These are phyloP conservation scores for Neosilurus hyrtlii DNA, from an alignment of 2,797 vertebrate species.

Conservation along the genomic window DNA sequence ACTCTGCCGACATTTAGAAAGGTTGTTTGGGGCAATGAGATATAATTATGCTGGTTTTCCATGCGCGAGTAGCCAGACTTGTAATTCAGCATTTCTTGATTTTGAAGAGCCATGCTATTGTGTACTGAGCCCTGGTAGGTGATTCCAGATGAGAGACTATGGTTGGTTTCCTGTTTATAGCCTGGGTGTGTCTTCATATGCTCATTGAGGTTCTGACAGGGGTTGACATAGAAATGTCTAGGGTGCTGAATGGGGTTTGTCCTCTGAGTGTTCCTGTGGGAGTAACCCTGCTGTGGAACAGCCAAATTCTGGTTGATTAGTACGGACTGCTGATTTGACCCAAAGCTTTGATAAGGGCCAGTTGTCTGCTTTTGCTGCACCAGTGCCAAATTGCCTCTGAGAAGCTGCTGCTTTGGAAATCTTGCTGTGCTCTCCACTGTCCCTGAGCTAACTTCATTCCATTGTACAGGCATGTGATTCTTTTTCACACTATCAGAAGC, in stretches of 20 bases:
- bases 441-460: conserved; percentile 98
- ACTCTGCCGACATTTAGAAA: conserved; percentile 65
- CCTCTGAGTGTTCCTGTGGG: conserved; percentile 71
- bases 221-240: conserved; percentile 70
- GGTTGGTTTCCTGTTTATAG: conserved; percentile 75
- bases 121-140: conserved; percentile 69
- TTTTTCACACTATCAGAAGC: conserved; percentile 75
- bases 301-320: conserved; percentile 69
- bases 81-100: conserved; percentile 74
- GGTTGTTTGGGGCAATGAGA: conserved; percentile 69
- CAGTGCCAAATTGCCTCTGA: conserved; percentile 79
- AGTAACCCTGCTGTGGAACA: conserved; percentile 66
- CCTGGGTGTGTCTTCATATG: conserved; percentile 73
- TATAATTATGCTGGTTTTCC: conserved; percentile 72
- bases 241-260: conserved; percentile 75
- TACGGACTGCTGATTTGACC: conserved; percentile 66
- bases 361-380: conserved; percentile 87
- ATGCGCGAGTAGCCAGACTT: conserved; percentile 71
- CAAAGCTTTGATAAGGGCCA: conserved; percentile 76
- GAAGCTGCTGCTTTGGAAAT: conserved; percentile 74
- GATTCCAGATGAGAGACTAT: conserved; percentile 65
- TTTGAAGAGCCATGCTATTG: conserved; percentile 63
- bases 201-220: conserved; percentile 63
- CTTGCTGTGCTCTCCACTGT: conserved; percentile 79
- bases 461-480: conserved; percentile 95